A percentile compares a stretch with the other conserved stretches of the same genome.
Evolutionary conservation across 64 coral and sea anemone species (phyloP).

Genomic region (Dendrophyllia cribrosa): DNA sequence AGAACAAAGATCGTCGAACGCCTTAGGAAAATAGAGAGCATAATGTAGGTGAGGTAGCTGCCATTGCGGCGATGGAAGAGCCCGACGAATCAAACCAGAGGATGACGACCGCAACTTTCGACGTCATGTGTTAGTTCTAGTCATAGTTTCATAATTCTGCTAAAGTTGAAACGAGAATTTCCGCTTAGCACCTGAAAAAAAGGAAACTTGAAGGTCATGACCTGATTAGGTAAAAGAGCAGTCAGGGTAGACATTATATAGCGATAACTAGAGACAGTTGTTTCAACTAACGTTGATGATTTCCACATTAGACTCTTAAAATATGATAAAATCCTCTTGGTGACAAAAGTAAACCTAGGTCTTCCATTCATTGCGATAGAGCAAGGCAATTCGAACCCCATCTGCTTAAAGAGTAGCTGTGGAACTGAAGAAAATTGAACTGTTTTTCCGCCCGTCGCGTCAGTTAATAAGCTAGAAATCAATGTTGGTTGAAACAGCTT

Average conservation of each 20-base stretch:
- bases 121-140: background rate
- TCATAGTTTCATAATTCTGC: no score
- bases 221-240: background rate
- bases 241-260: background rate
- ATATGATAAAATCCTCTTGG: background rate
- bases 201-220: background rate
- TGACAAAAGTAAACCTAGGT: no score
- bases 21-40: background rate
- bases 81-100: background rate
- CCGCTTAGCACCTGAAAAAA: background rate
- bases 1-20: constrained; percentile 9
- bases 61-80: background rate
- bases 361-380: no score
- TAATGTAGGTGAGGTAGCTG: background rate
- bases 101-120: background rate
- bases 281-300: background rate
- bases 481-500: background rate
- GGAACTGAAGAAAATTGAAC: background rate
- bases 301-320: background rate
- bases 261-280: background rate
- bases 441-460: background rate
- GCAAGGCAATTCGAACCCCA: no score
- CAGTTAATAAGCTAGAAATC: background rate
- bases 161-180: background rate
- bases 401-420: no score